phyloP scores from a whole-genome alignment of 2,113 vertebrate species.

The Stegastes partitus region DNA sequence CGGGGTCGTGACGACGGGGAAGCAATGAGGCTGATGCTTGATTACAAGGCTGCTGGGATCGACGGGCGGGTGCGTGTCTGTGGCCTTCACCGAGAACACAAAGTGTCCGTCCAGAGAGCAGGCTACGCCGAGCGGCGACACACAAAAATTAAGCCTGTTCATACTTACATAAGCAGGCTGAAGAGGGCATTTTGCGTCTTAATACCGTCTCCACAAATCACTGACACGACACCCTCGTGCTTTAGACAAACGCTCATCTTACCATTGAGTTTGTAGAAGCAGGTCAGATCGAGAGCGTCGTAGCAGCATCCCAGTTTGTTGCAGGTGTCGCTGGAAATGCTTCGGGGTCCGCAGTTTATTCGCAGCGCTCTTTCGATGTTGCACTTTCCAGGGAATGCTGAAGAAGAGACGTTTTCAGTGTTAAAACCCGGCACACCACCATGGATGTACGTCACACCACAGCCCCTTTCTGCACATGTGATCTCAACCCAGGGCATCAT shows the following conservation, averaged over 20 bases:
- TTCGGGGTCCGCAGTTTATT: conserved; percentile 65
- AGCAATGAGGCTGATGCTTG: conserved; percentile 69
- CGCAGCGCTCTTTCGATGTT: conserved; percentile 31
- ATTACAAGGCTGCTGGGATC: conserved; percentile 61
- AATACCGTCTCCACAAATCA: background rate
- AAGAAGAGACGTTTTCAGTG: background rate
- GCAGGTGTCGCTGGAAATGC: conserved; percentile 56
- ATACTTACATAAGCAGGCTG: too few species aligned
- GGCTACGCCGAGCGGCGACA: conserved; percentile 44
- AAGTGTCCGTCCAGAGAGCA: conserved; percentile 81
- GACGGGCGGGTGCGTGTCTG: conserved; percentile 47
- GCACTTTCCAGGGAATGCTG: conserved; percentile 63
- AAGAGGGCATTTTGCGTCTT: too few species aligned
- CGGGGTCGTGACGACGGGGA: conserved; percentile 57
- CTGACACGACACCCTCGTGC: too few species aligned
- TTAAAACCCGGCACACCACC: background rate
- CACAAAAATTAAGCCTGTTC: background rate
- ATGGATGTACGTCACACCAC: background rate
- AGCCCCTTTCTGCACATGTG: background rate
- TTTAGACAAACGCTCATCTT: background rate
- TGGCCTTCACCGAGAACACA: conserved; percentile 73
- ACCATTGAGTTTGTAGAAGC: conserved; percentile 79
- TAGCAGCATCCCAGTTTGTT: conserved; percentile 77
- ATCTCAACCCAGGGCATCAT: background rate
- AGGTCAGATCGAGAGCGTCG: conserved; percentile 39